A percentile compares a stretch with the other conserved stretches of the same genome.
Conservation (phyloP, 37 sponge, comb jelly and placozoan species). For the Halisarca cf. caerulea region DNA sequence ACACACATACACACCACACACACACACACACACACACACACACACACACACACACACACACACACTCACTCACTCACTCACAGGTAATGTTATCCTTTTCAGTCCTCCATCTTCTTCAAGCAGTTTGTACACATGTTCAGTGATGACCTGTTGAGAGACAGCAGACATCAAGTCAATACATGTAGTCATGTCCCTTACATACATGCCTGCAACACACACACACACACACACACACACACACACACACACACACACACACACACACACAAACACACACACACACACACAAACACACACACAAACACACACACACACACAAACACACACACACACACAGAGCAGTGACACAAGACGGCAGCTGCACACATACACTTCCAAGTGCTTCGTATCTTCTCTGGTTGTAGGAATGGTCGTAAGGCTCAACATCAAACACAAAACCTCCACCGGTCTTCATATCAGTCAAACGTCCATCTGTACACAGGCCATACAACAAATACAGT, state of each 20-base stretch:
- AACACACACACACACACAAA: no score
- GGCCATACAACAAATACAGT: background rate
- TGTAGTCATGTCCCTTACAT: no score
- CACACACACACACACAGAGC: no score
- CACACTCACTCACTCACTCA: background rate
- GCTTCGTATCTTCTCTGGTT: conserved; percentile 85
- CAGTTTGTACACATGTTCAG: conserved; percentile 67
- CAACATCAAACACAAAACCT: conserved; percentile 64
- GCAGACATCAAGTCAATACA: no score
- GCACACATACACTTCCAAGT: conserved; percentile 83
- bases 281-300: no score
- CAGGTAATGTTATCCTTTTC: conserved; percentile 51
- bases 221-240: no score
- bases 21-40: conserved; percentile 4
- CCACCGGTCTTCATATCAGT: conserved; percentile 46
- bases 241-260: no score
- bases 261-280: no score
- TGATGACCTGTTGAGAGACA: conserved; percentile 50
- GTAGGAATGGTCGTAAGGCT: conserved; percentile 27
- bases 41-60: conserved; percentile 2
- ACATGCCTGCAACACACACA: no score
- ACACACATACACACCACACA: no score
- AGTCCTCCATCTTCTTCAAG: conserved; percentile 63
- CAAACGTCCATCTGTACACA: conserved; percentile 71
- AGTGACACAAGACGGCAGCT: background rate